Evolutionary conservation across 2,113 vertebrate species (phyloP), one percentile per base, ranked within the genome.

Genomic region (Rallus limicola): DNA sequence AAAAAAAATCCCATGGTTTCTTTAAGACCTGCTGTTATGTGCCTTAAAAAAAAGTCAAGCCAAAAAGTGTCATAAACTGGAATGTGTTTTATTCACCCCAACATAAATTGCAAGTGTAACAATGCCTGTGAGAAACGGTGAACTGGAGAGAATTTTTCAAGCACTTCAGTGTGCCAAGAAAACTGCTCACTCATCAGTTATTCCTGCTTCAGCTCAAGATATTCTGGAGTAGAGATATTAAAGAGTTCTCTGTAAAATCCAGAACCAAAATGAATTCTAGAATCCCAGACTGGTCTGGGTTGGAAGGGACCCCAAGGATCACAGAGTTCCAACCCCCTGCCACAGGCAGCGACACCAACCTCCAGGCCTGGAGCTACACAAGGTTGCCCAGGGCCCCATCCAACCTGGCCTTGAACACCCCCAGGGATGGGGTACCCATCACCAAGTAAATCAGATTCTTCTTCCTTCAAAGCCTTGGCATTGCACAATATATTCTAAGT

Each of bases 61-160:
- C 5, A 46, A 60, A 71, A 93, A 64, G 26, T 44, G 38, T 79
- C 70, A 36, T 46, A 63, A 87, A 93, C 48, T 34, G 90, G 85
- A 82, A 82, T 65, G 75, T 71, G 60, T 79, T 94, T 94, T 78
- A 68, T 79, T 94, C 78, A 76, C 70, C 70, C 48, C 0, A 0
- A 91, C 65, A 72, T 75, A 93, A 95, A 94, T 64, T 76, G 82
- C 65, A 60, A 67, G 34, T 68, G 23, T 68, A 94, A 95, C 74
- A 93, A 94, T 94, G 48, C 88, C 90, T 71, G 23, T 79, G 87
- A 95, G 90, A 91, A 85, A 93, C 0, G 0, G 38, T 28, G 58
- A 94, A 26, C 65, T 38, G 62, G 33, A 52, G 72, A 75, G 87
- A 91, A n/a, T 87, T 87, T 89, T 81, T 63, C 81, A 64, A 72